Conservation (phyloP, 2,113 vertebrate species). For the Ardeotis arabs region DNA sequence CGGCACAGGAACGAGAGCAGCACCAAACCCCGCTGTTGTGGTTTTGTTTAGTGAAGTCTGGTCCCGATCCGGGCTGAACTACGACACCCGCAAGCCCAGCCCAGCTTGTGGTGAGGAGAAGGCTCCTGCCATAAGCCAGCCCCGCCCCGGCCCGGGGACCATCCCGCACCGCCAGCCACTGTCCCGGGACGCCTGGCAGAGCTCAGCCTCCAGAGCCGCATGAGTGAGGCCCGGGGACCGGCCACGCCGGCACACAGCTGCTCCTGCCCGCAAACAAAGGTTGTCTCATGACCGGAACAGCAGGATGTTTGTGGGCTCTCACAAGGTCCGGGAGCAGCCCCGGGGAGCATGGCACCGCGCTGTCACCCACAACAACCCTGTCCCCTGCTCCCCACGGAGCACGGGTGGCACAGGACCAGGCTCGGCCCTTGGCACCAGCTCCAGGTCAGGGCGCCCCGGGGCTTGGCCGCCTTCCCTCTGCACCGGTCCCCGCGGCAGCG, state of each 20-base stretch:
- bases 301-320: slow-evolving; percentile 32
- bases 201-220: not conserved
- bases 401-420: not conserved
- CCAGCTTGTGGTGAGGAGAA: not conserved
- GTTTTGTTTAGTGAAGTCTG: no score
- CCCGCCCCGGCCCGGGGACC: not conserved
- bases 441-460: not conserved
- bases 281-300: slow-evolving; percentile 30
- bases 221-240: not conserved
- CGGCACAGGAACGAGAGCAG: not conserved
- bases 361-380: not conserved
- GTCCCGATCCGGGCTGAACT: no score
- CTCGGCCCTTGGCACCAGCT: not conserved
- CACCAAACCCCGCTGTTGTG: not conserved
- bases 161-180: not conserved
- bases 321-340: not conserved
- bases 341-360: not conserved
- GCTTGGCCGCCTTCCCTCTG: not conserved
- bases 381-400: not conserved
- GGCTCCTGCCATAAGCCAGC: not conserved
- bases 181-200: not conserved
- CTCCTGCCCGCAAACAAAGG: slow-evolving; percentile 9
- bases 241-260: slow-evolving; percentile 38
- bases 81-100: not conserved
- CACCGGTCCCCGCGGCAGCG: not conserved